A percentile compares a stretch with the other conserved stretches of the same genome.
phyloP scores from a whole-genome alignment of 2,113 vertebrate genomes.

The Triplophysa rosa region DNA sequence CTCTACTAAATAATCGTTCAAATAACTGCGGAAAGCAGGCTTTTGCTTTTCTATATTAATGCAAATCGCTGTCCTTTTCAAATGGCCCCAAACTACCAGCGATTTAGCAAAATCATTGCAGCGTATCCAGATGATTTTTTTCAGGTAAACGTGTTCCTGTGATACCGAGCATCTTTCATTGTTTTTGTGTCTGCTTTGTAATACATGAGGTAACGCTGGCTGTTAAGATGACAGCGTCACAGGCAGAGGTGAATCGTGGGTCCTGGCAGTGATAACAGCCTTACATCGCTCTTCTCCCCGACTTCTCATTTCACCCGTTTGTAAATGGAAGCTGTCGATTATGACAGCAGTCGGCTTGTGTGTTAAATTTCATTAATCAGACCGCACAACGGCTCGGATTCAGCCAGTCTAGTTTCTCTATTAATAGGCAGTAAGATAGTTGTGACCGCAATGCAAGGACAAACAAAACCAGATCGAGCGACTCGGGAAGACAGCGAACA shows the following conservation, averaged over 20 bases:
- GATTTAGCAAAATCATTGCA: slow-evolving; percentile 12
- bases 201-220: slow-evolving; percentile 22
- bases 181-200: slow-evolving; percentile 13
- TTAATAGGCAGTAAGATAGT: not conserved
- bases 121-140: not conserved
- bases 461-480: not conserved
- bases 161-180: not conserved
- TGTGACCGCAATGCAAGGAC: not conserved
- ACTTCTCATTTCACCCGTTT: slow-evolving; percentile 51
- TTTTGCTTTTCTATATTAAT: slow-evolving; percentile 20
- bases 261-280: not conserved
- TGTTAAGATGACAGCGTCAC: slow-evolving; percentile 10
- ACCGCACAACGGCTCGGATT: slow-evolving; percentile 58
- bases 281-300: not conserved
- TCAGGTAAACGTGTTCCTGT: slow-evolving; percentile 2
- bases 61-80: slow-evolving; percentile 32
- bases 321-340: slow-evolving; percentile 64
- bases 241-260: not conserved
- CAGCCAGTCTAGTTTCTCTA: slow-evolving; percentile 28
- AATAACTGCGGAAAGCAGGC: no score
- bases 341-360: slow-evolving; percentile 53
- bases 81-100: slow-evolving; percentile 22
- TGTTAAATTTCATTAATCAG: slow-evolving; percentile 65
- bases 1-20: no score
- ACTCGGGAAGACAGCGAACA: no score